A percentile compares a stretch with the other conserved stretches of the same genome.
Conservation (phyloP, 2,888 invertebrate species). For the Ferrisia virgata region DNA sequence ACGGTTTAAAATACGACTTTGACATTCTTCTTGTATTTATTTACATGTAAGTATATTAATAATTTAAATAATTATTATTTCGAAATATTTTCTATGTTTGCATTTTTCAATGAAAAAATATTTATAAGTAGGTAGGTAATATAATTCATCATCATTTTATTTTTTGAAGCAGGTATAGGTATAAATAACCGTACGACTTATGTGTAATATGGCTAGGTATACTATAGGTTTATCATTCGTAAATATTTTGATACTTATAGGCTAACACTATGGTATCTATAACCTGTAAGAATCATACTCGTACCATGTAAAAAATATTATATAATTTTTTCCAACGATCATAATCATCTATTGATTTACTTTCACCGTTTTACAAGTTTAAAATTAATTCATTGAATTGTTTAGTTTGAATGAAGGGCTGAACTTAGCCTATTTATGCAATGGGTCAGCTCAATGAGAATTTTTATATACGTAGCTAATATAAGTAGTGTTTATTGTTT, state of each 20-base stretch:
- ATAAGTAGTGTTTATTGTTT: not conserved
- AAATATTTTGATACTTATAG: too few species aligned
- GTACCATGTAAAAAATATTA: not conserved
- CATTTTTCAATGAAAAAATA: not conserved
- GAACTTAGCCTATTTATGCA: not conserved
- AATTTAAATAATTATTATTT: not conserved
- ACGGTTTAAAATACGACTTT: not conserved
- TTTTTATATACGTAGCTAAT: not conserved
- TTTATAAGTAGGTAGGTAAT: too few species aligned
- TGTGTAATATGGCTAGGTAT: not conserved
- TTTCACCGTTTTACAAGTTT: not conserved
- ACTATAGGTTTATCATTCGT: not conserved
- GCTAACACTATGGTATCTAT: too few species aligned
- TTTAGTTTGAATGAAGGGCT: not conserved
- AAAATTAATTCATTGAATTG: not conserved
- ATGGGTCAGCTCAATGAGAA: not conserved
- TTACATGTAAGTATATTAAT: not conserved
- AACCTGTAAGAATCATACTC: not conserved
- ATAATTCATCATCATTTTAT: not conserved
- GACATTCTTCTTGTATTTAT: not conserved
- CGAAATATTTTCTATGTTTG: not conserved
- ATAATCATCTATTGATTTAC: not conserved
- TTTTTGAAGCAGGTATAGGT: not conserved
- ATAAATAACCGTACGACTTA: conserved; percentile 19
- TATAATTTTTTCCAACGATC: not conserved